Conservation (phyloP, 2,113 vertebrate species). For the Pituophis catenifer region DNA sequence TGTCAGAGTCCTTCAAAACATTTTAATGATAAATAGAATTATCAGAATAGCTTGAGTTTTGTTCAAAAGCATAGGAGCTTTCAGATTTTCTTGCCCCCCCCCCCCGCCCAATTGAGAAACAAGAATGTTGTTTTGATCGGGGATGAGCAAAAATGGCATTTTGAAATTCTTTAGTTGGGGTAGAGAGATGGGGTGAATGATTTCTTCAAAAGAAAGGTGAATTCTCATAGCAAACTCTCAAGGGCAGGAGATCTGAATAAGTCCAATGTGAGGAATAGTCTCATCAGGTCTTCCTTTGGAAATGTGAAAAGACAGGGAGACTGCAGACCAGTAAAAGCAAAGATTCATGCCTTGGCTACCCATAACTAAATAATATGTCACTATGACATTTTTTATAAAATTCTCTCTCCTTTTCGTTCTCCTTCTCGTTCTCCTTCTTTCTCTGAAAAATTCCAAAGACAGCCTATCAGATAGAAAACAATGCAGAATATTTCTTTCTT, state of each 20-base stretch:
- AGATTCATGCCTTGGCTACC: not conserved
- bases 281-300: not conserved
- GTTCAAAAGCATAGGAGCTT: not conserved
- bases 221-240: not conserved
- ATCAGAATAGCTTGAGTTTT: not conserved
- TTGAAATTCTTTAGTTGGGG: not conserved
- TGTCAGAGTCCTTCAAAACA: not conserved
- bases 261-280: not conserved
- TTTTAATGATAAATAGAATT: not conserved
- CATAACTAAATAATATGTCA: not conserved
- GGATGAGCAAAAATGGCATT: not conserved
- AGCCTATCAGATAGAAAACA: not conserved
- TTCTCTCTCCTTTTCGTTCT: not conserved
- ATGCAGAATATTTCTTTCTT: not conserved
- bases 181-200: not conserved
- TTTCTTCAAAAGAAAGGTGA: not conserved
- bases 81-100: not conserved
- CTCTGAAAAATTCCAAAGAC: not conserved
- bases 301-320: not conserved
- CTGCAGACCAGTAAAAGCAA: not conserved
- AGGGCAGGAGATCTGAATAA: not conserved
- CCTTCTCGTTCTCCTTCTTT: not conserved
- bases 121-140: not conserved
- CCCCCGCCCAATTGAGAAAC: too few species aligned
- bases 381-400: not conserved